These are phyloP conservation scores for Microctonus brassicae DNA, from an alignment of 2,888 invertebrate genomes.

Conservation along the genomic window DNA sequence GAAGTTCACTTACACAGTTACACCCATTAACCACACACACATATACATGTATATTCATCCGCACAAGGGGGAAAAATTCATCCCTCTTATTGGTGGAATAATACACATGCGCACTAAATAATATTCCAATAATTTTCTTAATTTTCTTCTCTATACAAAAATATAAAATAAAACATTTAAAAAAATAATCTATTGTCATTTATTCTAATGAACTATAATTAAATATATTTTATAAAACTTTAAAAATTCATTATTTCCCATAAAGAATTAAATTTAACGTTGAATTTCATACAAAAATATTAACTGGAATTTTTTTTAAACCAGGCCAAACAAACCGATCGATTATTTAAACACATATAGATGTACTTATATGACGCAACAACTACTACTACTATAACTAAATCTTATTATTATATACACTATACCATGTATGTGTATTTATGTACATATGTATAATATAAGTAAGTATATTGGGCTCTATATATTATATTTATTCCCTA, in stretches of 20 bases:
- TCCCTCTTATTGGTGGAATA: slow-evolving; percentile 37
- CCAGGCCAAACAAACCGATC: background rate
- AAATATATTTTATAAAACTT: too few species aligned
- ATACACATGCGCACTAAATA: slow-evolving; percentile 23
- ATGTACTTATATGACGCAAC: background rate
- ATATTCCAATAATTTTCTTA: background rate
- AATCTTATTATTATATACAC: background rate
- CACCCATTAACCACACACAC: background rate
- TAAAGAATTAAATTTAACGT: background rate
- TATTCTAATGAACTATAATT: too few species aligned
- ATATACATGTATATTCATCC: too few species aligned
- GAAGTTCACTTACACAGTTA: slow-evolving; percentile 24
- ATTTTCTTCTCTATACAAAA: too few species aligned
- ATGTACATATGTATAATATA: background rate
- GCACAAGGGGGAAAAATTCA: slow-evolving; percentile 20
- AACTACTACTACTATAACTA: background rate
- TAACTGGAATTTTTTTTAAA: background rate
- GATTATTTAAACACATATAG: background rate
- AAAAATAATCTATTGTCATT: too few species aligned
- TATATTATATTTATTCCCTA: background rate
- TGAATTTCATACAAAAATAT: background rate
- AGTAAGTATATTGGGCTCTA: too few species aligned
- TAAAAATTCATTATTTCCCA: too few species aligned
- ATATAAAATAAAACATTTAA: too few species aligned
- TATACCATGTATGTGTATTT: background rate